A percentile compares a stretch with the other conserved stretches of the same genome.
phyloP scores from a whole-genome alignment of 2,113 vertebrate species.

The Caranx ignobilis region DNA sequence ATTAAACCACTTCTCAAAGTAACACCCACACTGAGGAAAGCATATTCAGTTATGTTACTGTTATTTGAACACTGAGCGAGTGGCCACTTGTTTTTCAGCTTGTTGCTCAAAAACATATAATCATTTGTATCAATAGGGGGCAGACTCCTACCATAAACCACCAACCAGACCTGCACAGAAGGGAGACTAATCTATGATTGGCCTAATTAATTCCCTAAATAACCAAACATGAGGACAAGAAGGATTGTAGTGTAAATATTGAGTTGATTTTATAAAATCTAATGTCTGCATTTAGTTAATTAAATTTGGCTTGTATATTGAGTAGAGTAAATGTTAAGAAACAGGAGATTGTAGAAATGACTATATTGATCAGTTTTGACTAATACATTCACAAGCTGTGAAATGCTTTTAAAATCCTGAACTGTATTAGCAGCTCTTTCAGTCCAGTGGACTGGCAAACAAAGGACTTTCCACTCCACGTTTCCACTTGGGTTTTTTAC shows the following conservation, averaged over 20 bases:
- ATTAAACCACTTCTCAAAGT: neutral
- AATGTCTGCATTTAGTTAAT: conserved; percentile 2
- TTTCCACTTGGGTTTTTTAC: conserved; percentile 7
- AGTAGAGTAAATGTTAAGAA: neutral
- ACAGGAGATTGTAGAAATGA: neutral
- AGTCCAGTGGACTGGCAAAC: conserved; percentile 15
- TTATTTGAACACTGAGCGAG: neutral
- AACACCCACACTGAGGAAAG: neutral
- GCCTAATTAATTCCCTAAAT: neutral
- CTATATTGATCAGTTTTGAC: neutral
- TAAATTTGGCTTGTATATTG: neutral
- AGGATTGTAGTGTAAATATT: neutral
- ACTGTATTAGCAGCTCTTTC: neutral
- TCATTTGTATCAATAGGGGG: conserved; percentile 72
- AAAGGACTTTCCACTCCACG: conserved; percentile 10
- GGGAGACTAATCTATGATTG: neutral
- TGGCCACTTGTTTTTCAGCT: neutral
- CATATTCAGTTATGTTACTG: neutral
- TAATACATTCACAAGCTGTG: conserved; percentile 9
- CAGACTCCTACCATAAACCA: conserved; percentile 51
- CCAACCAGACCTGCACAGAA: conserved; percentile 15
- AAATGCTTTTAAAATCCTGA: neutral
- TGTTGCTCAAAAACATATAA: conserved; percentile 4
- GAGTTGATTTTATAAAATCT: conserved; percentile 4
- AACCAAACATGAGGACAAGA: conserved; percentile 1